Evolutionary conservation across 1,140 invertebrate species (phyloP), one percentile per base, ranked within the genome.

Genomic region (Oppia nitens): DNA sequence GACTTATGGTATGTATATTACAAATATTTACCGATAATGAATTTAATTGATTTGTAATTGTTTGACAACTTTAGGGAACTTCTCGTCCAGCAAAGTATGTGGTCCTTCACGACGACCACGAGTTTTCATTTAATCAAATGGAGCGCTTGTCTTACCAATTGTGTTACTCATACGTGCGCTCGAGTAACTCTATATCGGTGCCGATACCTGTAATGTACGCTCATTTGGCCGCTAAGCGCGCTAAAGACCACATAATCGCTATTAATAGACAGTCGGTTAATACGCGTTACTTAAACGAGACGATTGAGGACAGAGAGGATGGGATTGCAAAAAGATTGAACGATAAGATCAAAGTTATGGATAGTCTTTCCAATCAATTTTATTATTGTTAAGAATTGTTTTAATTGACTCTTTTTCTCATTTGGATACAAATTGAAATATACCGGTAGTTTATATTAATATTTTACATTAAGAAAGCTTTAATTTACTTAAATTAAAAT

Each of bases 11-110:
- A 75, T 83, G 3, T 6, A 40, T 40, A n/a, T n/a, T 85, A 93
- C 0, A 89, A 94, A 66, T 81, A 76, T 0, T 67, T 75, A 0
- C 91, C 94, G 23, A 84, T 83, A 0, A 84, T 89, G 72, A 83
- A 85, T 0, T 51, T 11, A 50, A 25, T 12, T 6, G 40, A n/a
- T 28, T 59, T 21, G 50, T 2, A 74, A 76, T 9, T 2, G 26
- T 55, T 23, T 23, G 21, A 21, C 3, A 25, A 28, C 77, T 82
- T 50, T 79, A 66, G 61, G 65, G 65, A 25, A 66, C 65, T 1
- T 59, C 54, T 12, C 40, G 61, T 12, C 65, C 65, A 4, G 47
- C 61, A 20, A 63, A 66, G 27, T 66, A 66, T 48, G 57, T 55
- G 4, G 63, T 66, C 9, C 47, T 66, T 1, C 49, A 45, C 26